These are phyloP conservation scores for Thymelicus acteon DNA, from an alignment of 2,888 invertebrate species.

Conservation along the genomic window DNA sequence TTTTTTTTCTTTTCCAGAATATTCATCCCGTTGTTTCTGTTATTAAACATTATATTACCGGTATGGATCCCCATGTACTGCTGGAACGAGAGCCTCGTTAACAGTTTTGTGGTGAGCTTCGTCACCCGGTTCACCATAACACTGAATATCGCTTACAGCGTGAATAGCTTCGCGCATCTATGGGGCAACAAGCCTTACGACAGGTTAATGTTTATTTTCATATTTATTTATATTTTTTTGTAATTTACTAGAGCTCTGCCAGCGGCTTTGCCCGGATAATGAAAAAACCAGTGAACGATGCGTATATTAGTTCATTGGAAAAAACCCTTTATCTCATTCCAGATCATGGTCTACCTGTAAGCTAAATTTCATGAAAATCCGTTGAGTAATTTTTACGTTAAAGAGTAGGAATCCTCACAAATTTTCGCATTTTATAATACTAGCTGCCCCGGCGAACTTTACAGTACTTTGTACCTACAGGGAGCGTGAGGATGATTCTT, in stretches of 20 bases:
- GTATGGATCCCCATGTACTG: constrained; percentile 91
- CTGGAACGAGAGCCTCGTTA: constrained; percentile 92
- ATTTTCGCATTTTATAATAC: no score
- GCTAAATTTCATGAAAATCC: no score
- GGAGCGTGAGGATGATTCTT: no score
- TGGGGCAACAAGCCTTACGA: constrained; percentile 97
- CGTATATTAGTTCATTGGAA: no score
- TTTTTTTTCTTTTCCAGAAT: constrained; percentile 75
- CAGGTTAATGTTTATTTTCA: constrained; percentile 75
- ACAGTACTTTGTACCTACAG: no score
- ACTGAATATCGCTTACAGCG: constrained; percentile 96
- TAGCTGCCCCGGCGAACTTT: no score
- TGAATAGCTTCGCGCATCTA: constrained; percentile 97
- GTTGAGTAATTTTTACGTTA: no score
- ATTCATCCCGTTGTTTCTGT: constrained; percentile 88
- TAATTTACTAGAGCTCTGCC: background rate
- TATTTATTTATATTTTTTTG: background rate
- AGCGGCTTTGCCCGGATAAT: no score
- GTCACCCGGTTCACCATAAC: constrained; percentile 93
- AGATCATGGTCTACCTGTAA: no score
- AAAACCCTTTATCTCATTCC: no score
- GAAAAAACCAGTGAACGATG: no score
- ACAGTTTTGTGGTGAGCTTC: constrained; percentile 93
- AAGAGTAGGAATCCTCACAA: no score
- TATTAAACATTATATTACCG: constrained; percentile 88